Evolutionary conservation across 2,797 vertebrate species (phyloP), one percentile per base, ranked within the genome.

Genomic region (Centropyge bicolor): DNA sequence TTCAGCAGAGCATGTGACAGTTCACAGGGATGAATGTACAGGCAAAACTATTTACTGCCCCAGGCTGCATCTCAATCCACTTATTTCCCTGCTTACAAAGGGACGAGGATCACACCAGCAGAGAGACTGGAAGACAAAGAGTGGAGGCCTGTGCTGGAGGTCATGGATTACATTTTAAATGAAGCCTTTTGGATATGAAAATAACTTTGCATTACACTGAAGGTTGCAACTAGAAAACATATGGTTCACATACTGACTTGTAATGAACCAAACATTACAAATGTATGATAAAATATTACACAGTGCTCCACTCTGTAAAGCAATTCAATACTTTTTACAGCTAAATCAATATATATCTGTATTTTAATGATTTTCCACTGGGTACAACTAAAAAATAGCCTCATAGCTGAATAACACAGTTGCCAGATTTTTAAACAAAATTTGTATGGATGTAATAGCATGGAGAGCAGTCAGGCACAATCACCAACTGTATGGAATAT

Each of bases 1-100:
- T 62, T n/a, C 24, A 54, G 19, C 31, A 40, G 24, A 60, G 55
- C 46, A 76, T 76, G 65, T 81, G 57, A 78, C 56, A 68, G 59
- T 22, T 70, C 56, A 63, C 6, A 43, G 38, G 9, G 69, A 74
- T 60, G 40, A 62, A 40, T 54, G 35, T 57, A 57, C 11, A 62
- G 49, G 24, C 14, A 35, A 52, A 70, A 49, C n/a, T 35, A 59
- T 46, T 31, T n/a, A 70, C 22, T 45, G 46, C 69, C 57, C 48
- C 27, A 6, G 49, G 54, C 20, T 1, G 3, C 70, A 24, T 71
- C 62, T 24, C n/a, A 62, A 61, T 66, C 14, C 19, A 45, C 35
- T 9, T 13, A 40, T 20, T 16, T 40, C 24, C 5, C 46, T 20
- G 5, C 22, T 19, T 8, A 66, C 35, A 73, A 57, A 45, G 9